phyloP scores from a whole-genome alignment of 92 coral and sea anemone genomes.

The Porites rus region DNA sequence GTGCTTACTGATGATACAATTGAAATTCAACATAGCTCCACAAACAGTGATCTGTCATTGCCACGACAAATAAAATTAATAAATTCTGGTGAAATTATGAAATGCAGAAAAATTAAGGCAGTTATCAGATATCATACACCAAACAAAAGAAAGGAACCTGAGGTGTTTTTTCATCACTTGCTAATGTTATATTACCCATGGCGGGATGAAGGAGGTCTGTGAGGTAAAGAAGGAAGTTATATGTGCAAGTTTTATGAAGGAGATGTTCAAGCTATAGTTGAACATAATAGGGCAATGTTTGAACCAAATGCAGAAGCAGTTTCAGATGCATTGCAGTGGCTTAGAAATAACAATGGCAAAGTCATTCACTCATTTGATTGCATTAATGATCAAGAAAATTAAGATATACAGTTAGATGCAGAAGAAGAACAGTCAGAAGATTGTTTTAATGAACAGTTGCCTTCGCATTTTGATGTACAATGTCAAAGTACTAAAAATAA shows the following conservation, averaged over 20 bases:
- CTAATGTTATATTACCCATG: constrained; percentile 50
- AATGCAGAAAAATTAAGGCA: constrained; percentile 51
- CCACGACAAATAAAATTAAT: constrained; percentile 48
- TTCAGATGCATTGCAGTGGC: constrained; percentile 55
- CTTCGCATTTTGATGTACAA: no score
- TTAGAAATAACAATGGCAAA: constrained; percentile 62
- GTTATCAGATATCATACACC: constrained; percentile 54
- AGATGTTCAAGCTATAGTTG: constrained; percentile 60
- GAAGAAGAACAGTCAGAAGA: constrained; percentile 24
- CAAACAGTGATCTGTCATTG: not conserved
- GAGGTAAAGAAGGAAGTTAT: constrained; percentile 63
- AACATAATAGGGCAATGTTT: constrained; percentile 53
- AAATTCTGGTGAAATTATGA: constrained; percentile 51
- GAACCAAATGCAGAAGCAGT: constrained; percentile 74
- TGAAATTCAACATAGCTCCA: constrained; percentile 24
- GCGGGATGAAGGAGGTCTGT: constrained; percentile 50
- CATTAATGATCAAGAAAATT: constrained; percentile 73
- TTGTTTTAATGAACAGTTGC: constrained; percentile 48
- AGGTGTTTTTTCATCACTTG: constrained; percentile 51
- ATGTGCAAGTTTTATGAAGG: constrained; percentile 64
- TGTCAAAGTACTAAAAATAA: no score
- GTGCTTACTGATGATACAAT: constrained; percentile 59
- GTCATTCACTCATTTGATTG: constrained; percentile 53
- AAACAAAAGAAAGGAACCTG: constrained; percentile 56
- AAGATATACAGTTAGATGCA: constrained; percentile 34